Evolutionary conservation across 2,797 vertebrate species (phyloP).

Genomic region (Spizella passerina): DNA sequence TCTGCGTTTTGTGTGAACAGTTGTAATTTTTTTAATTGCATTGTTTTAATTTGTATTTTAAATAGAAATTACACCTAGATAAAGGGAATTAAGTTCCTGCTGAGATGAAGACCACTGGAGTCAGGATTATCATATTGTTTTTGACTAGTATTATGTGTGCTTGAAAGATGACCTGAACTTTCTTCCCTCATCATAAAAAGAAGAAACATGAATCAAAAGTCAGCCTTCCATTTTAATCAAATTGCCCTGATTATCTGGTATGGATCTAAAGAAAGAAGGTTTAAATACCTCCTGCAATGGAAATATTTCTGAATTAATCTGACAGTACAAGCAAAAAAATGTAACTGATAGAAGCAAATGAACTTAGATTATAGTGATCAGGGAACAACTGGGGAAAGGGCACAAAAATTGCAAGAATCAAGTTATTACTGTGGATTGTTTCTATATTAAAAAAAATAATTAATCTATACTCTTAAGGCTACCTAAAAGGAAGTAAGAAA

Average conservation of each 20-base stretch:
- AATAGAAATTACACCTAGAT: not conserved
- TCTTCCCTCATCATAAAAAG: not conserved
- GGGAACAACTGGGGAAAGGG: not conserved
- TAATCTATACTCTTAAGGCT: not conserved
- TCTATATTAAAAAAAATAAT: not conserved
- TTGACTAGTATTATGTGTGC: not conserved
- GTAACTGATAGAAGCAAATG: slow-evolving; percentile 53
- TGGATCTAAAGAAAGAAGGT: not conserved
- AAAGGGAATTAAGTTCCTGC: not conserved
- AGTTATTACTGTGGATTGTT: not conserved
- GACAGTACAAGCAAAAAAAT: slow-evolving; percentile 30
- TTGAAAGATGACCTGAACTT: slow-evolving; percentile 15
- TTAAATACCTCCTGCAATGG: slow-evolving; percentile 15
- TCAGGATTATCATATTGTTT: not conserved
- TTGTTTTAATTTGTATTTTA: not conserved
- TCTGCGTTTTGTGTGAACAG: not conserved
- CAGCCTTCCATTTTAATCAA: slow-evolving; percentile 21
- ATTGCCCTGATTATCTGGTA: not conserved
- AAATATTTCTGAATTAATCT: slow-evolving; percentile 57
- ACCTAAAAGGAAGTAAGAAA: not conserved
- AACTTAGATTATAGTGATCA: slow-evolving; percentile 36
- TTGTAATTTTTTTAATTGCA: not conserved
- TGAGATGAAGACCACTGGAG: not conserved
- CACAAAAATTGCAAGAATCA: not conserved
- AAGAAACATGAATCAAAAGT: slow-evolving; percentile 21